phyloP scores from a whole-genome alignment of 1,140 invertebrate genomes.

The Lamellibrachia luymesi region DNA sequence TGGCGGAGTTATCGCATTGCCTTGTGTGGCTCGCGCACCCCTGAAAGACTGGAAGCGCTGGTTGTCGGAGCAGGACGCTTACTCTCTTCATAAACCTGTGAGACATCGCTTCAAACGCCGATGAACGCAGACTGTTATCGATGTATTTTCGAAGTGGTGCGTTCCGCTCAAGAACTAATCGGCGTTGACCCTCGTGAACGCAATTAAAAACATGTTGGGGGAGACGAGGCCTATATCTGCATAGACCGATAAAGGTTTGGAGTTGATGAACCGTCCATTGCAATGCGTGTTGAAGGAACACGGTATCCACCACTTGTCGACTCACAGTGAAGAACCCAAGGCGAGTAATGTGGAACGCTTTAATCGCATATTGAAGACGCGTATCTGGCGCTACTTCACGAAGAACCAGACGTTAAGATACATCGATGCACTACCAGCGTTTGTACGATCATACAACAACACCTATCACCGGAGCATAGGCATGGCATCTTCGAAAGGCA shows the following conservation, averaged over 20 bases:
- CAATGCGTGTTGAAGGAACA: constrained; percentile 20
- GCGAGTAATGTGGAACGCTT: constrained; percentile 57
- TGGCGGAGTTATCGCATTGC: too few species aligned
- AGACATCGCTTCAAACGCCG: constrained; percentile 14
- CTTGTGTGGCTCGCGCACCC: too few species aligned
- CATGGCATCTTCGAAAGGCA: neutral
- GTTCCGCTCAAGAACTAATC: too few species aligned
- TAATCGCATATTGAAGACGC: constrained; percentile 55
- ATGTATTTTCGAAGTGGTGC: constrained; percentile 58
- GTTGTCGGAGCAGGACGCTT: constrained; percentile 26
- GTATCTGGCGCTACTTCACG: constrained; percentile 57
- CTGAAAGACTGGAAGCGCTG: neutral
- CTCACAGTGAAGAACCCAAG: constrained; percentile 53
- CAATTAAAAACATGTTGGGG: constrained; percentile 30
- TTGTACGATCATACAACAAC: constrained; percentile 56
- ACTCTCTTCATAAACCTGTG: constrained; percentile 23
- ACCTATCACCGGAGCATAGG: neutral
- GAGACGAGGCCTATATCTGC: too few species aligned
- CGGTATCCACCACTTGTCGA: constrained; percentile 20
- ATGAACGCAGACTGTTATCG: constrained; percentile 56
- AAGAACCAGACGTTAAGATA: constrained; percentile 53
- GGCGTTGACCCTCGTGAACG: constrained; percentile 30
- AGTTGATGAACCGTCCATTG: constrained; percentile 27
- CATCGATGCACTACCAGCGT: constrained; percentile 47
- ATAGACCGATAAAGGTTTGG: constrained; percentile 25